Conservation (phyloP, 2,113 vertebrate species). For the Thunnus maccoyii region DNA sequence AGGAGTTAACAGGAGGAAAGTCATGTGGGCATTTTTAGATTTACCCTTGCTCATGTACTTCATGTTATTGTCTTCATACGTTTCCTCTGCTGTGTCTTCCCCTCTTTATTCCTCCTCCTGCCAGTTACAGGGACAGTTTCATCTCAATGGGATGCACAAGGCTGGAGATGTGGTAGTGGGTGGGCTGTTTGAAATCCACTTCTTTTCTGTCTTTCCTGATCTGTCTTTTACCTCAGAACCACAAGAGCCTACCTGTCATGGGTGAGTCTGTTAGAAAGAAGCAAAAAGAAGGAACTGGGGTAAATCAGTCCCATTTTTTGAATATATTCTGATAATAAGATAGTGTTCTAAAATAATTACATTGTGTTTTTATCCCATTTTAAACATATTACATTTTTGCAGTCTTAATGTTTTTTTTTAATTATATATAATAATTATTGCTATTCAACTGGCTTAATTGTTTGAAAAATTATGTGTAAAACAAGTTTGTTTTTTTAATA, state of each 20-base stretch:
- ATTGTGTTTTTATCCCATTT: too few species aligned
- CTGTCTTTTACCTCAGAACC: conserved; percentile 56
- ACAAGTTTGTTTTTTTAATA: neutral
- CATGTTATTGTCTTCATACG: neutral
- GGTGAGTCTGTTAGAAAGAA: conserved; percentile 42
- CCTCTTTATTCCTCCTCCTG: conserved; percentile 39
- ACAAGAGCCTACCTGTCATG: conserved; percentile 49
- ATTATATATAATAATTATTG: too few species aligned
- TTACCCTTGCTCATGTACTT: neutral
- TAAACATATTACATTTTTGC: too few species aligned
- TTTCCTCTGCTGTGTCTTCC: neutral
- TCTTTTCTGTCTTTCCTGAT: conserved; percentile 51
- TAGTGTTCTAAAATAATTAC: too few species aligned
- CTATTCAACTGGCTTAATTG: too few species aligned
- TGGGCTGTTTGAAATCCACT: conserved; percentile 61
- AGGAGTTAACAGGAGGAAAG: too few species aligned
- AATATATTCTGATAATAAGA: neutral
- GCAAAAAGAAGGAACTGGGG: neutral
- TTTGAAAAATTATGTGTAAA: too few species aligned
- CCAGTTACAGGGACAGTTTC: conserved; percentile 48
- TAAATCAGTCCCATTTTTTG: neutral
- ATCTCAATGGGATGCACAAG: conserved; percentile 62
- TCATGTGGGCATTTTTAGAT: too few species aligned
- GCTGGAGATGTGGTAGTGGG: conserved; percentile 66
- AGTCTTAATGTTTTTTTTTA: too few species aligned